These are phyloP conservation scores for Leptobrachium ailaonicum DNA, from an alignment of 2,113 vertebrate genomes.

Conservation along the genomic window DNA sequence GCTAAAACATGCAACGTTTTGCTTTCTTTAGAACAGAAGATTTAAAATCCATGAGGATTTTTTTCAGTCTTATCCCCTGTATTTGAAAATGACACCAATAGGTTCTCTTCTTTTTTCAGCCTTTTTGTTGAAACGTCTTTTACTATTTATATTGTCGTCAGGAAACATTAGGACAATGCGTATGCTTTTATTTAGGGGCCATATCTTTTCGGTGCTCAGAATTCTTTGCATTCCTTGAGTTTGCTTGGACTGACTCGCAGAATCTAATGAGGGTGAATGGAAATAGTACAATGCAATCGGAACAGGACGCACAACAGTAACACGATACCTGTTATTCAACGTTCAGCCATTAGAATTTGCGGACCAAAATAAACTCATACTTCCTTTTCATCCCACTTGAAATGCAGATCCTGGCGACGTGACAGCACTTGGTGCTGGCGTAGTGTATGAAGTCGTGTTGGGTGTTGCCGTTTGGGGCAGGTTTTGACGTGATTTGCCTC, in stretches of 20 bases:
- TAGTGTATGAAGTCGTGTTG: background rate
- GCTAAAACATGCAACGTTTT: no score
- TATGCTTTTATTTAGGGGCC: slow-evolving; percentile 6
- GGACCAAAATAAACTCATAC: slow-evolving; percentile 20
- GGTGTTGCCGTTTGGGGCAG: background rate
- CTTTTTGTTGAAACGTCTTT: slow-evolving; percentile 26
- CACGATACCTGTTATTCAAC: slow-evolving; percentile 17
- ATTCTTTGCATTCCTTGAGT: slow-evolving; percentile 45
- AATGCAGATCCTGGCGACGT: background rate
- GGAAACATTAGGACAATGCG: background rate
- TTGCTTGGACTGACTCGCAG: slow-evolving; percentile 26
- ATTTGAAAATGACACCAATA: background rate
- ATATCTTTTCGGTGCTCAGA: slow-evolving; percentile 15
- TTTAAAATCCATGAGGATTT: no score
- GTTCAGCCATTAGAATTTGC: slow-evolving; percentile 6
- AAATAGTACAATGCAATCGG: slow-evolving; percentile 13
- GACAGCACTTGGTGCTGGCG: background rate
- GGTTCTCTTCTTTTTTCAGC: background rate
- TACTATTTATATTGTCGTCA: slow-evolving; percentile 37
- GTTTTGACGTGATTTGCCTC: background rate
- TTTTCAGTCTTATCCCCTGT: no score
- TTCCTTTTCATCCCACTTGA: background rate
- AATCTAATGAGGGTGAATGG: slow-evolving; percentile 22
- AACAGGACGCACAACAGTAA: slow-evolving; percentile 25
- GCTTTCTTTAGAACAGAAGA: no score